Base-by-base conservation (phyloP, 2,797 vertebrate genomes). In the Enteromius fasciolatus region DNA sequence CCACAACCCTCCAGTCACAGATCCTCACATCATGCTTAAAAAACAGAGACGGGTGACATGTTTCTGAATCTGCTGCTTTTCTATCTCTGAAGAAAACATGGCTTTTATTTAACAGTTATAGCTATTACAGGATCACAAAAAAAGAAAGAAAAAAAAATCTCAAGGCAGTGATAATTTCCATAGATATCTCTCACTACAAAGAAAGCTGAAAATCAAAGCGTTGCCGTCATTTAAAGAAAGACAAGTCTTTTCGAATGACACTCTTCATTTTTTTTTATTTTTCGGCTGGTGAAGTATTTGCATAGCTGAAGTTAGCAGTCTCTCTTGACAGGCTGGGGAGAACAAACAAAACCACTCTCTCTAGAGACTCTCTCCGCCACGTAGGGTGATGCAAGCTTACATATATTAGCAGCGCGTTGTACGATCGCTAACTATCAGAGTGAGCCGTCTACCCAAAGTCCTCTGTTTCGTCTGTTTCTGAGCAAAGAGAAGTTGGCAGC, bases 151-250 rank as follows among this genome's bases (percentile, higher is more conserved):
- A 57, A 46, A 66, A 81, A 87, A 87, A 88, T 93, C 92, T 93
- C 92, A 91, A 93, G 88, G 87, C 91, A 87, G 88, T 88, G 88
- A 90, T 93, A 87, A 92, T 93, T 93, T 92, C 89, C 89, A 88
- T 91, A 87, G 87, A 94, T 92, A 93, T 92, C 90, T 89, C 88
- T 83, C 87, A 93, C 92, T 93, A 93, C 93, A 93, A 94, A 94
- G 92, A 93, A 90, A 82, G 91, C 91, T 86, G 91, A 87, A 92
- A 93, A 94, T 95, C 93, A 94, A 94, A 94, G 93, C 89, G 78
- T 83, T 89, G 67, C 73, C 87, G 85, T 87, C 89, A 89, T 84
- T 46, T 86, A 82, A 84, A 85, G 83, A 68, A 77, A 79, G 76
- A 78, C 52, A 25, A 88, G 87, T 88, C 90, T 87, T 86, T 89